Base-by-base conservation (phyloP, 2,113 vertebrate genomes). In the Heptranchias perlo region DNA sequence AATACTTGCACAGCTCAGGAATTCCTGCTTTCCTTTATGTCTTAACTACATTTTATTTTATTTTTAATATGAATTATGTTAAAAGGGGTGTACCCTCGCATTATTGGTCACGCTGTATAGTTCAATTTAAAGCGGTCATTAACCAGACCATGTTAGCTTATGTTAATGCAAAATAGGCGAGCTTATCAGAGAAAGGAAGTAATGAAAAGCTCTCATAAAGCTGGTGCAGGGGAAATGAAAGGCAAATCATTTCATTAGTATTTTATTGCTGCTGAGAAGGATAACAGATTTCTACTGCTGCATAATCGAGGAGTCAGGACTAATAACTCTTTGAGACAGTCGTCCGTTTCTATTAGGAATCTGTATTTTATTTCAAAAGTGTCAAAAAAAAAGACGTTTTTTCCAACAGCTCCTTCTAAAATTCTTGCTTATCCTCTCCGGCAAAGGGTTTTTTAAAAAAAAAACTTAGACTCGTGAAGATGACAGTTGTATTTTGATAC, bases 231-330 rank as follows among this genome's bases (percentile, higher is more conserved):
- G 28, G 65, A 35, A 95, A 67, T 95, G 94, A 95, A 73, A 69
- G 64, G 65, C 94, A 73, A 95, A 69, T 73, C 8, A 95, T 95
- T 69, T 95, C 13, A 95, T 95, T 65, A 7, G 61, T 94, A 65
- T 94, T 65, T 94, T 52, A 52, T 49, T 52, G 25, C 64, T 95
- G 65, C 65, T 1, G 65, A 64, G 44, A 95, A 95, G 94, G 64
- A 73, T 73, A 73, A 95, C 62, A 31, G 65, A 28, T 95, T 73
- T 69, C 13, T 73, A 44, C 64, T 35, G 47, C 44, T 25, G 65
- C 11, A 73, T 52, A 65, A 95, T 31, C 39, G 28, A n/a, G 65
- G 28, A 95, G 14, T 67, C 64, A 49, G 47, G 23, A 25, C 25
- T 47, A 47, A 65, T 94, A 39, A 65, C 47, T 47, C 52, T 69